These are phyloP conservation scores for Spodoptera exigua DNA, from an alignment of 2,888 invertebrate species.

Conservation along the genomic window DNA sequence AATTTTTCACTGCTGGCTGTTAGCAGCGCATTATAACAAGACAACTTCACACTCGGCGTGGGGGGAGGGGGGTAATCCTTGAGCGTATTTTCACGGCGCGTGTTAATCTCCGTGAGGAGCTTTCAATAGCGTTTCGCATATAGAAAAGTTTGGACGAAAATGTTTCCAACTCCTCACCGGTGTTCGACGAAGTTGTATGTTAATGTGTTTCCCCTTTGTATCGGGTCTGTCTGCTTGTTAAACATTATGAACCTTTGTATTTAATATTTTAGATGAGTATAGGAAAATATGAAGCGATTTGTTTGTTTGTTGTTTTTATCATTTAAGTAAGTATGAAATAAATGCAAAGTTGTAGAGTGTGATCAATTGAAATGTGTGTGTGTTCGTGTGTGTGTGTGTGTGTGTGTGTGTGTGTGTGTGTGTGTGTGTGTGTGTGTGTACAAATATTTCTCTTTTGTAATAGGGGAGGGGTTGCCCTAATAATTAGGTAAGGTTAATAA, in stretches of 20 bases:
- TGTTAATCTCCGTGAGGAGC: constrained; percentile 85
- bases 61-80: constrained; percentile 79
- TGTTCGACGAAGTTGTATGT: constrained; percentile 80
- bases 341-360: too few relatives aligned
- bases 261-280: constrained; percentile 41
- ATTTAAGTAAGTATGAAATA: too few relatives aligned
- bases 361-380: too few relatives aligned
- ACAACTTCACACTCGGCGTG: constrained; percentile 77
- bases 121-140: constrained; percentile 86
- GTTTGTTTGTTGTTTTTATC: constrained; percentile 2
- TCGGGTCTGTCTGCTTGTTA: constrained; percentile 80
- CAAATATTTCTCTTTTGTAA: too few relatives aligned
- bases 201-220: constrained; percentile 88
- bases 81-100: constrained; percentile 82
- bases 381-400: too few relatives aligned
- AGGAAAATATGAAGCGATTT: constrained; percentile 16
- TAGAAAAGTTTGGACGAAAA: constrained; percentile 86
- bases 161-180: constrained; percentile 83
- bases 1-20: constrained; percentile 67
- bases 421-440: too few relatives aligned
- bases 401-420: too few relatives aligned
- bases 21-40: constrained; percentile 75
- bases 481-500: too few relatives aligned
- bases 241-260: constrained; percentile 63
- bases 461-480: too few relatives aligned